Evolutionary conservation across 2,113 vertebrate genomes (phyloP).

Genomic region (Melanotaenia duboulayi): DNA sequence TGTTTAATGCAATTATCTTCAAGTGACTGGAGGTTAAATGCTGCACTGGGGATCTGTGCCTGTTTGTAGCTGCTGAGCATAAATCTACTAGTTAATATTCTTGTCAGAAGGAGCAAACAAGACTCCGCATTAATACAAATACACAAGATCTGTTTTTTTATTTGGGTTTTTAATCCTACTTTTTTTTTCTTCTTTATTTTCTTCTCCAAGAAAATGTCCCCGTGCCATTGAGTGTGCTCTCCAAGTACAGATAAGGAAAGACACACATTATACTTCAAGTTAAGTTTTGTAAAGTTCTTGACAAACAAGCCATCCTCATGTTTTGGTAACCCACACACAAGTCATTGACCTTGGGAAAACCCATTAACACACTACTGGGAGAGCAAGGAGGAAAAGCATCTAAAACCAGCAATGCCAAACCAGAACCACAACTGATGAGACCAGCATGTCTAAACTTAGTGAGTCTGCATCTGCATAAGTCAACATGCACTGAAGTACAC

Average conservation of each 20-base stretch:
- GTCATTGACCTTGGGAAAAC: constrained; percentile 47
- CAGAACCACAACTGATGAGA: constrained; percentile 64
- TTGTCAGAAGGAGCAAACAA: constrained; percentile 13
- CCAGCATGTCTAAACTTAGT: constrained; percentile 62
- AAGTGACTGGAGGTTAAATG: constrained; percentile 1
- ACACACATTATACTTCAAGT: constrained; percentile 22
- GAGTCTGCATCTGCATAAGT: constrained; percentile 57
- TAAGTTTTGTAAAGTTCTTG: constrained; percentile 26
- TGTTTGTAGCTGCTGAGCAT: too few species aligned
- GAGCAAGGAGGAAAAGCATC: constrained; percentile 46
- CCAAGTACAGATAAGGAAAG: constrained; percentile 25
- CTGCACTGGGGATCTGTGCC: not conserved
- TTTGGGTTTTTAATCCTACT: not conserved
- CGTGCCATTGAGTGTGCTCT: constrained; percentile 14
- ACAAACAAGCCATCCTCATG: constrained; percentile 36
- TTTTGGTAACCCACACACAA: constrained; percentile 37
- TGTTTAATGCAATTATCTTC: not conserved
- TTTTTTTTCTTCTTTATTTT: not conserved
- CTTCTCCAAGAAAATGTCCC: constrained; percentile 12
- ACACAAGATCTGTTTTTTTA: constrained; percentile 23
- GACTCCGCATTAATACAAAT: constrained; percentile 30
- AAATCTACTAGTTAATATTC: too few species aligned
- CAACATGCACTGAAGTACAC: constrained; percentile 48
- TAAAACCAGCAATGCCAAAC: constrained; percentile 13
- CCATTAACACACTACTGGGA: constrained; percentile 43